These are phyloP conservation scores for Artibeus lituratus DNA, from an alignment of 2,797 vertebrate genomes.

Conservation along the genomic window DNA sequence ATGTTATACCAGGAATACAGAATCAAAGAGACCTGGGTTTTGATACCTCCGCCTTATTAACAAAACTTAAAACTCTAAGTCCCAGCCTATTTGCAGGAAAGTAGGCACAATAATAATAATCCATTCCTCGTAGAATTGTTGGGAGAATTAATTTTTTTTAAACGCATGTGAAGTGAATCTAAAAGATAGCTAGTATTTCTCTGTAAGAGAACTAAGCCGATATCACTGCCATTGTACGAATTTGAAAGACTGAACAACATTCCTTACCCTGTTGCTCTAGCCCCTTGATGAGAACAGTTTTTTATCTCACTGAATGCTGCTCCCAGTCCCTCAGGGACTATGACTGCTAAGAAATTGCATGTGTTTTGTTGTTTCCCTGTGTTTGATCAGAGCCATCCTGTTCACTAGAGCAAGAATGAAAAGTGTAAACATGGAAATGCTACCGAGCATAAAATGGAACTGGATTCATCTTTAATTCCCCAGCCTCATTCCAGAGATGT, in stretches of 20 bases:
- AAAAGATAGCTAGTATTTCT: slow-evolving; percentile 2
- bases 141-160: neutral
- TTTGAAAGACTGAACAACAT: neutral
- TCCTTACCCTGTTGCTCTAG: neutral
- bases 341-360: neutral
- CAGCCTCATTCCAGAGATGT: neutral
- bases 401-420: neutral
- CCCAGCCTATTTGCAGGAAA: neutral
- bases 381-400: neutral
- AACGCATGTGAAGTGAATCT: neutral
- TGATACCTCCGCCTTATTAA: neutral
- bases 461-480: neutral
- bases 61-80: neutral
- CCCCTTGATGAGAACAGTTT: neutral
- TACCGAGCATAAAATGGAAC: neutral
- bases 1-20: neutral
- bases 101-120: neutral
- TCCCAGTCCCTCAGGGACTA: neutral
- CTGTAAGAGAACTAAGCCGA: neutral
- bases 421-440: neutral
- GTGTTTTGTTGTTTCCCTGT: neutral
- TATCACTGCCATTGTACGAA: neutral
- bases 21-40: neutral
- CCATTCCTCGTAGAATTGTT: neutral
- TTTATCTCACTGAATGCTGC: neutral